Conservation (phyloP, 2,888 invertebrate species). For the Chrysomela aeneicollis region DNA sequence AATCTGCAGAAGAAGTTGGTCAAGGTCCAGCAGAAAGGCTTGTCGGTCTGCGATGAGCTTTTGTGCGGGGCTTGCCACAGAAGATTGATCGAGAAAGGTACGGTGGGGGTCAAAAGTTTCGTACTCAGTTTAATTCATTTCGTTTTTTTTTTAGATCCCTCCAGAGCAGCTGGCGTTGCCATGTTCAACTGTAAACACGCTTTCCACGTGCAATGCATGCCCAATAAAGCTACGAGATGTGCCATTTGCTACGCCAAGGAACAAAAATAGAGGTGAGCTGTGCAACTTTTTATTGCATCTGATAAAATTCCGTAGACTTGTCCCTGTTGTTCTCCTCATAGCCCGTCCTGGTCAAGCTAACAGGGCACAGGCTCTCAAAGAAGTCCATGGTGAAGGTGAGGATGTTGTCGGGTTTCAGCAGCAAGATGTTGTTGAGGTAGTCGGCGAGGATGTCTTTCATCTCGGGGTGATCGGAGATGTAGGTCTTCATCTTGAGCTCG, state of each 20-base stretch:
- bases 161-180: constrained; percentile 74
- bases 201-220: constrained; percentile 87
- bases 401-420: constrained; percentile 67
- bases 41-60: constrained; percentile 77
- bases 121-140: constrained; percentile 32
- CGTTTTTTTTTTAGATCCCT: constrained; percentile 65
- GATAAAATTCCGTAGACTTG: background rate
- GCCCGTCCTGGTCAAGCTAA: constrained; percentile 57
- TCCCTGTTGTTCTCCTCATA: constrained; percentile 31
- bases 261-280: constrained; percentile 38
- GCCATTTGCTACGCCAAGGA: constrained; percentile 57
- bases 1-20: constrained; percentile 85
- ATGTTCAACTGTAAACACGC: constrained; percentile 90
- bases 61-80: constrained; percentile 83
- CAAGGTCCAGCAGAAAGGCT: constrained; percentile 78
- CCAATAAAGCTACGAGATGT: constrained; percentile 60
- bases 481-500: constrained; percentile 65
- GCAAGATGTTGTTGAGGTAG: constrained; percentile 67
- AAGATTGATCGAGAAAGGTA: constrained; percentile 76
- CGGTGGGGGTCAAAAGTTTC: background rate
- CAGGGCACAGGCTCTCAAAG: constrained; percentile 63
- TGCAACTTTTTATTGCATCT: background rate
- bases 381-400: constrained; percentile 67
- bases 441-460: constrained; percentile 67
- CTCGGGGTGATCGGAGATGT: constrained; percentile 67